Conservation (phyloP, 2,113 vertebrate genomes). For the Salminus brasiliensis region DNA sequence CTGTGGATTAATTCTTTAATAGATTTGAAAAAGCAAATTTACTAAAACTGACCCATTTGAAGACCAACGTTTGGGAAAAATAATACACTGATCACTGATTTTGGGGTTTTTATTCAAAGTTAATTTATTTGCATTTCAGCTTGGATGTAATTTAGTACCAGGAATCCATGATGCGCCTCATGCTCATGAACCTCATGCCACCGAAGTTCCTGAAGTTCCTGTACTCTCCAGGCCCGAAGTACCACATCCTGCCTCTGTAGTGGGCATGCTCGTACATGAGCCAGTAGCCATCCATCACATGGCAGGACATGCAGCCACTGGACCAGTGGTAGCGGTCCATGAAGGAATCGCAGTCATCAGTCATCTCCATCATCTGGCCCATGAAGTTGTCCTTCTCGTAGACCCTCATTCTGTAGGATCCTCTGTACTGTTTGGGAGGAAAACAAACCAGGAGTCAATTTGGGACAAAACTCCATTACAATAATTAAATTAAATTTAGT, state of each 20-base stretch:
- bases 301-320: slow-evolving; percentile 58
- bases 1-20: no score
- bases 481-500: no score
- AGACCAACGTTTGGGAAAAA: neutral
- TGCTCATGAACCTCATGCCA: slow-evolving; percentile 32
- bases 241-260: slow-evolving; percentile 59
- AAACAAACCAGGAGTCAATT: neutral
- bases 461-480: no score
- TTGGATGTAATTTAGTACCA: neutral
- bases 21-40: neutral
- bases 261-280: slow-evolving; percentile 63
- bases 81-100: neutral
- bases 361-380: slow-evolving; percentile 30
- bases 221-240: slow-evolving; percentile 63
- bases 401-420: slow-evolving; percentile 36
- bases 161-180: slow-evolving; percentile 21
- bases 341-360: slow-evolving; percentile 33
- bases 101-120: neutral
- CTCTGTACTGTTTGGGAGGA: slow-evolving; percentile 10
- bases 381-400: slow-evolving; percentile 41
- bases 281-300: slow-evolving; percentile 69
- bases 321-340: slow-evolving; percentile 43
- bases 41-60: no score
- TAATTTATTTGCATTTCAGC: neutral
- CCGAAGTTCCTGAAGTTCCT: slow-evolving; percentile 51